These are phyloP conservation scores for Andrena cerasifolii DNA, from an alignment of 1,140 invertebrate genomes.

Conservation along the genomic window DNA sequence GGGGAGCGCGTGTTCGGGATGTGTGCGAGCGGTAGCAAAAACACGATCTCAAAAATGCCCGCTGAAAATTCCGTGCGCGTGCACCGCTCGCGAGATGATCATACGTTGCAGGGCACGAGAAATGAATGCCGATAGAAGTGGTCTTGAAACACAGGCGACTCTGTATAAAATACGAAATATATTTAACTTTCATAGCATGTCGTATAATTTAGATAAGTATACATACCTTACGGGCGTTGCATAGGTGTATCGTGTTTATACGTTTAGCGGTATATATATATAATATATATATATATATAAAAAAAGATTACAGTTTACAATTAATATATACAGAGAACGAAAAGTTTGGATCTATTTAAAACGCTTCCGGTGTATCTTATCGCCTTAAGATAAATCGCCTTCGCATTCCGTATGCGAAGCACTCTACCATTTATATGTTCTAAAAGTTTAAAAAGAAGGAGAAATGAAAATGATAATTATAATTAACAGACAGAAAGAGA, in stretches of 20 bases:
- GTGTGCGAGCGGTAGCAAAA: background rate
- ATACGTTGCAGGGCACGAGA: background rate
- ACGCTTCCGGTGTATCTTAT: conserved; percentile 41
- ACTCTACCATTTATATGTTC: conserved; percentile 45
- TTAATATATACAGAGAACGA: conserved; percentile 60
- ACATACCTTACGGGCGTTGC: conserved; percentile 73
- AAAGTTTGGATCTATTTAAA: conserved; percentile 26
- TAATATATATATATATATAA: too few species aligned
- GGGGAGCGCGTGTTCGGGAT: conserved; percentile 21
- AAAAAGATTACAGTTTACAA: conserved; percentile 70
- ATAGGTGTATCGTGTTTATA: conserved; percentile 72
- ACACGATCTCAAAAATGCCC: conserved; percentile 6
- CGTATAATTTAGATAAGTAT: conserved; percentile 80
- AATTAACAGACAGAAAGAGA: conserved; percentile 6
- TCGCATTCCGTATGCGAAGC: conserved; percentile 50
- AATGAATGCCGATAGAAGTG: background rate
- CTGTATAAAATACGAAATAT: conserved; percentile 80
- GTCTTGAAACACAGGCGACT: conserved; percentile 18
- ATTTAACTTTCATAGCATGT: conserved; percentile 76
- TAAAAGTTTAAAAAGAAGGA: conserved; percentile 45
- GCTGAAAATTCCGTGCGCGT: background rate
- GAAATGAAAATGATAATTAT: conserved; percentile 25
- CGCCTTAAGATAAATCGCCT: conserved; percentile 59
- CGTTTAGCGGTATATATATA: conserved; percentile 77
- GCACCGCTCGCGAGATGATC: background rate